Evolutionary conservation across 1,140 invertebrate species (phyloP).

Genomic region (Calliphora vicina): DNA sequence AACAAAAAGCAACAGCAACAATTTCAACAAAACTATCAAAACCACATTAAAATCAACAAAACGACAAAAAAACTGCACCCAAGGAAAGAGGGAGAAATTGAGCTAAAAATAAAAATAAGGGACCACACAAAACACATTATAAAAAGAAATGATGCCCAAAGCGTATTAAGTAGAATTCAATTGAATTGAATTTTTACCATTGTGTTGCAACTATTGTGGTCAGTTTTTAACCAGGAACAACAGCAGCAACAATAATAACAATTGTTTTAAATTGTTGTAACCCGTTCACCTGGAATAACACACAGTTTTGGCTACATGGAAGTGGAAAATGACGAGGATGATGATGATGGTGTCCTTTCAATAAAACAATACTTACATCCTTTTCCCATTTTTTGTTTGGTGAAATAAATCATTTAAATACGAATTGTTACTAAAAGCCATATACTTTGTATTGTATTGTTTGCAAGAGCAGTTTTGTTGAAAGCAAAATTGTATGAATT

Average conservation of each 20-base stretch:
- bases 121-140: not conserved
- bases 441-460: too few relatives aligned
- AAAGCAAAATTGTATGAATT: too few relatives aligned
- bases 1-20: not conserved
- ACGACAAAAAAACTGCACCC: not conserved
- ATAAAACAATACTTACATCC: not conserved
- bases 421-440: too few relatives aligned
- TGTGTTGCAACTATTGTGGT: not conserved
- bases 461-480: too few relatives aligned
- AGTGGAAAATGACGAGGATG: not conserved
- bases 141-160: not conserved
- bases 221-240: not conserved
- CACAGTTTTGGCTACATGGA: not conserved
- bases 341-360: not conserved
- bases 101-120: not conserved
- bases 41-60: slow-evolving; percentile 13
- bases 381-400: too few relatives aligned
- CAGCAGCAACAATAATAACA: not conserved
- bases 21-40: not conserved
- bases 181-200: slow-evolving; percentile 7
- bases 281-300: not conserved
- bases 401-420: too few relatives aligned
- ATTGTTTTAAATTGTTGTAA: slow-evolving; percentile 6
- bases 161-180: slow-evolving; percentile 1
- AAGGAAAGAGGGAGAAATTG: not conserved